Conservation (phyloP, 2,888 invertebrate species). For the Morpho deidamia region DNA sequence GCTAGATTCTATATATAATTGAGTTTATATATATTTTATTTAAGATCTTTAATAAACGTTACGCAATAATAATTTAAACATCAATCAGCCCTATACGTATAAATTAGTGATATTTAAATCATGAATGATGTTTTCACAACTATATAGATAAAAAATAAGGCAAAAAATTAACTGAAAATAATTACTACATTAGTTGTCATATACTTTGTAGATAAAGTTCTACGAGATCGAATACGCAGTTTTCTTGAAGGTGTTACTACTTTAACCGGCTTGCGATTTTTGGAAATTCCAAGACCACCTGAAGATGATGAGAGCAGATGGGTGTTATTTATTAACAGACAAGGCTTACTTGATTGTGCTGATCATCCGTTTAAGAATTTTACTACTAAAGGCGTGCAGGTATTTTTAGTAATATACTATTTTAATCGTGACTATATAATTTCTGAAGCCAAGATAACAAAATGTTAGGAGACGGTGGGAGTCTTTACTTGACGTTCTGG, state of each 20-base stretch:
- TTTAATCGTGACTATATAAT: not conserved
- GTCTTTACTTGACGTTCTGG: too few relatives aligned
- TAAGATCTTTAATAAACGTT: too few relatives aligned
- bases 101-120: too few relatives aligned
- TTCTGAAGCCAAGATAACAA: not conserved
- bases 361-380: slow-evolving; percentile 44
- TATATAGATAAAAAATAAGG: too few relatives aligned
- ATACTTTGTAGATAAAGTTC: slow-evolving; percentile 43
- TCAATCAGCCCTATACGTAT: too few relatives aligned
- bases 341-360: slow-evolving; percentile 41
- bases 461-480: too few relatives aligned
- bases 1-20: too few relatives aligned
- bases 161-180: too few relatives aligned
- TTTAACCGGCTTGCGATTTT: slow-evolving; percentile 42
- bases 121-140: too few relatives aligned
- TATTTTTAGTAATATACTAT: slow-evolving; percentile 18
- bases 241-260: slow-evolving; percentile 39
- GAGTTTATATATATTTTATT: too few relatives aligned
- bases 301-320: slow-evolving; percentile 39
- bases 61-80: too few relatives aligned
- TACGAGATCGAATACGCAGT: slow-evolving; percentile 49
- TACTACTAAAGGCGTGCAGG: slow-evolving; percentile 53
- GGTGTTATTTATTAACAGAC: slow-evolving; percentile 56
- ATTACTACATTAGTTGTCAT: too few relatives aligned
- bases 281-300: slow-evolving; percentile 47